A percentile compares a stretch with the other conserved stretches of the same genome.
These are phyloP conservation scores for Standfussiana lucernea DNA, from an alignment of 2,888 invertebrate genomes.

Conservation along the genomic window DNA sequence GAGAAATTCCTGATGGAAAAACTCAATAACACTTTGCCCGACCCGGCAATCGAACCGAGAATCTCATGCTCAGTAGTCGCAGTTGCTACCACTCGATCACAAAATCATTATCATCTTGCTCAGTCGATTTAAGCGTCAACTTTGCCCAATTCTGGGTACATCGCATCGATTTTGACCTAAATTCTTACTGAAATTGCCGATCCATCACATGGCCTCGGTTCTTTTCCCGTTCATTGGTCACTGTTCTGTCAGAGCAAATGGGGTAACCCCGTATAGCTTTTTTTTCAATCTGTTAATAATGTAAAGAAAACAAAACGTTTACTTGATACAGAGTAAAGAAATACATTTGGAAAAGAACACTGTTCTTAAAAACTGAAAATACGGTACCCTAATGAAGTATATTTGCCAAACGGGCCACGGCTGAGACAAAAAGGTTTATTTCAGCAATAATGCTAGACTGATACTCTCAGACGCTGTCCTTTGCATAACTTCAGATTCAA, in stretches of 20 bases:
- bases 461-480: neutral
- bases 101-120: neutral
- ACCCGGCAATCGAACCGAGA: neutral
- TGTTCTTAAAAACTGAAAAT: neutral
- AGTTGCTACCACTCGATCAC: neutral
- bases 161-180: conserved; percentile 26
- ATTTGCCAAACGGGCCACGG: neutral
- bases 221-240: conserved; percentile 36
- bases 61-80: neutral
- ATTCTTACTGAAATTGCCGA: conserved; percentile 40
- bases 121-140: neutral
- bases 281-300: neutral
- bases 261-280: neutral
- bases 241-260: conserved; percentile 10
- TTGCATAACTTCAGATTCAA: neutral
- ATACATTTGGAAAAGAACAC: neutral
- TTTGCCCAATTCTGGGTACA: conserved; percentile 5
- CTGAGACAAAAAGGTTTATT: neutral
- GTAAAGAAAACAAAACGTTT: neutral
- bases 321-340: neutral
- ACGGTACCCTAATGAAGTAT: neutral
- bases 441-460: neutral
- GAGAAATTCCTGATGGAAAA: no score
- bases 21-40: neutral
- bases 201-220: conserved; percentile 34